Evolutionary conservation across 1,140 invertebrate species (phyloP).

Genomic region (Psilanteris sp.): DNA sequence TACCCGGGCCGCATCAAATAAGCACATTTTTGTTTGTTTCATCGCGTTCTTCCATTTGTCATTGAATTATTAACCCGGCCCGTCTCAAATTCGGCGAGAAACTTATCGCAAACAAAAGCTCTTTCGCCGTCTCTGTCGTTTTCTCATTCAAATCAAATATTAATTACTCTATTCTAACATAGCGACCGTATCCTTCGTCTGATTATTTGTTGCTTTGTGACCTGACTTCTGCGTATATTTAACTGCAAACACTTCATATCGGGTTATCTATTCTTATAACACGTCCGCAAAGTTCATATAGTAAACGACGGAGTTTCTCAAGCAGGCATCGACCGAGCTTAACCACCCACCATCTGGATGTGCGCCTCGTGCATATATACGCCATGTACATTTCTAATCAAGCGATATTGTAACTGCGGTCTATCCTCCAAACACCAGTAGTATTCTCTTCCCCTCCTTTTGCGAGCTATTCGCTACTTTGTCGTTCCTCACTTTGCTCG

Average conservation of each 20-base stretch:
- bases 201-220: conserved; percentile 58
- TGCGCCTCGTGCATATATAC: conserved; percentile 74
- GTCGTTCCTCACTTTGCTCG: conserved; percentile 63
- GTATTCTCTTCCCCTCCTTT: conserved; percentile 65
- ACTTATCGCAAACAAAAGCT: conserved; percentile 38
- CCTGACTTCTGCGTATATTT: conserved; percentile 49
- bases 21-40: no score
- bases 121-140: conserved; percentile 21
- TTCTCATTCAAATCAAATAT: conserved; percentile 56
- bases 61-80: no score
- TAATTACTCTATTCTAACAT: conserved; percentile 59
- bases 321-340: conserved; percentile 77
- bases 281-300: conserved; percentile 77
- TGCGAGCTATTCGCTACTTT: conserved; percentile 65
- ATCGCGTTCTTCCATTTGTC: no score
- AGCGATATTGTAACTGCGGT: conserved; percentile 81
- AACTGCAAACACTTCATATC: conserved; percentile 57
- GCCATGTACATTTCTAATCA: conserved; percentile 82
- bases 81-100: conserved; percentile 17
- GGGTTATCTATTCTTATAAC: conserved; percentile 78
- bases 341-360: conserved; percentile 78
- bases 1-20: no score
- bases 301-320: conserved; percentile 79
- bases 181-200: conserved; percentile 32
- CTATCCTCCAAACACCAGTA: conserved; percentile 78